Evolutionary conservation across 2,113 vertebrate genomes (phyloP).

Genomic region (Halcyon malimbica): DNA sequence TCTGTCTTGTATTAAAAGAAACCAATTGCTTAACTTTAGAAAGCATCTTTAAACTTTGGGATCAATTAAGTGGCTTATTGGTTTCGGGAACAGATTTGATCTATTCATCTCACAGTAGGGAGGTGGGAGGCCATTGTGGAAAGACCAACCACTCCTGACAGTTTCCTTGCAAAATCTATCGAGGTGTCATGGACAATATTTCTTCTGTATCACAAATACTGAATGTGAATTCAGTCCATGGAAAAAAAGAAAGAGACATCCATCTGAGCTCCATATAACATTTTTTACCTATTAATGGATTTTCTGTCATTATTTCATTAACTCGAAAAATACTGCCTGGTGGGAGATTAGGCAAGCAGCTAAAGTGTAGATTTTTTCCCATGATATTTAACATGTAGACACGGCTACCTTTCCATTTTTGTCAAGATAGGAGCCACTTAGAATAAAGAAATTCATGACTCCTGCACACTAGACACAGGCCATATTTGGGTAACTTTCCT

Average conservation of each 20-base stretch:
- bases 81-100: neutral
- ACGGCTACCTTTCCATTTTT: conserved; percentile 20
- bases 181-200: neutral
- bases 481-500: conserved; percentile 50
- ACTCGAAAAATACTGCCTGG: neutral
- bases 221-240: neutral
- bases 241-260: neutral
- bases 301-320: neutral
- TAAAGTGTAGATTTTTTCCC: neutral
- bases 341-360: neutral
- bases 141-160: neutral
- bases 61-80: neutral
- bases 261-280: neutral
- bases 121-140: neutral
- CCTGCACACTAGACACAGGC: neutral
- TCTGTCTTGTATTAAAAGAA: neutral
- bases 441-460: neutral
- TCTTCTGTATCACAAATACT: neutral
- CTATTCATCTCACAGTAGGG: neutral
- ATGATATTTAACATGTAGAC: neutral
- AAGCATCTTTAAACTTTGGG: neutral
- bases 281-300: neutral
- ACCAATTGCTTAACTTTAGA: neutral
- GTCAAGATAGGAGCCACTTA: neutral
- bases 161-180: neutral